These are phyloP conservation scores for Lasiurus borealis DNA, from an alignment of 2,113 vertebrate genomes.

Conservation along the genomic window DNA sequence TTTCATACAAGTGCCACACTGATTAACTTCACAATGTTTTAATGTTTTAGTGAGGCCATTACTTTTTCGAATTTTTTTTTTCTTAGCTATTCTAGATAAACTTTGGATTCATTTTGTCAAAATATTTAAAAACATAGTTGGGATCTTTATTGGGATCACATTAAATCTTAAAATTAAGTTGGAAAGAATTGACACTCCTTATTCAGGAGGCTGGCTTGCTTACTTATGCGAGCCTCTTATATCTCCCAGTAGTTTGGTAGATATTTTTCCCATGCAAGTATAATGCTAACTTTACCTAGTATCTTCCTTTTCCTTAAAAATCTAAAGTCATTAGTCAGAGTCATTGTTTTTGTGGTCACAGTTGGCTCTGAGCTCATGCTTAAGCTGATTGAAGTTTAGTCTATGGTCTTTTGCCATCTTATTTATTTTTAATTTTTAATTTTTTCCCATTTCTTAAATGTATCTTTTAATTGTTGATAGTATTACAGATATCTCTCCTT, in stretches of 20 bases:
- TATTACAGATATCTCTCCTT: too few relatives aligned
- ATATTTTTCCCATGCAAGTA: background rate
- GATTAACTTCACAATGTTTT: background rate
- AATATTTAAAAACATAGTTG: conserved; percentile 66
- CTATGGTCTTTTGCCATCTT: background rate
- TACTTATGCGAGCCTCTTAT: background rate
- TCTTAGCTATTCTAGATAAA: conserved; percentile 56
- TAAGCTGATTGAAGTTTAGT: background rate
- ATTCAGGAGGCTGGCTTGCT: background rate
- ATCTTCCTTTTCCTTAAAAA: conserved; percentile 2
- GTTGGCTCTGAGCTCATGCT: background rate
- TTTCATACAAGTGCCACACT: background rate
- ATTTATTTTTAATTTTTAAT: too few relatives aligned
- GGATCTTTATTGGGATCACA: conserved; percentile 48
- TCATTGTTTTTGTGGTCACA: background rate
- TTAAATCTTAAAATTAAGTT: conserved; percentile 54
- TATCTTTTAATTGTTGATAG: too few relatives aligned
- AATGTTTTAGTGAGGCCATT: background rate
- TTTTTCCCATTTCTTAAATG: too few relatives aligned
- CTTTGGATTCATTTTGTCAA: conserved; percentile 55
- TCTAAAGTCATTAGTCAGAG: background rate
- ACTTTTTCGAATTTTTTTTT: conserved; percentile 14
- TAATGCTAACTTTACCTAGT: background rate
- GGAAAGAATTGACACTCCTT: conserved; percentile 23
- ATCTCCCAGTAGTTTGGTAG: background rate